Evolutionary conservation across 2,113 vertebrate genomes (phyloP).

Genomic region (Alexandromys fortis): DNA sequence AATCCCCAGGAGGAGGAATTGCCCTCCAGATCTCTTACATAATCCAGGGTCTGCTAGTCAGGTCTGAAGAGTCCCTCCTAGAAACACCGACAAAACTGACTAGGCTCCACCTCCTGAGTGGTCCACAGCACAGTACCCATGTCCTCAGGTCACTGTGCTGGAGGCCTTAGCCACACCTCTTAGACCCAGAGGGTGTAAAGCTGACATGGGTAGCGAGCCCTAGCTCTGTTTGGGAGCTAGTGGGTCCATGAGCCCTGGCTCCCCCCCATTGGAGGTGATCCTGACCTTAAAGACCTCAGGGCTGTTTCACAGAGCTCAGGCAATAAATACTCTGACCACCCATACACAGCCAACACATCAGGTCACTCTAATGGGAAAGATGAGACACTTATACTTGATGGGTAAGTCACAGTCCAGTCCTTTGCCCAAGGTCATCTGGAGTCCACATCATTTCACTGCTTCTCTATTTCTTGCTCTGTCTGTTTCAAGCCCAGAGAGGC

Average conservation of each 20-base stretch:
- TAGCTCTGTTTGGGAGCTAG: not conserved
- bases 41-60: not conserved
- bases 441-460: no score
- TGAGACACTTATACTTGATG: not conserved
- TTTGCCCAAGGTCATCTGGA: not conserved
- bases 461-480: not conserved
- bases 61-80: not conserved
- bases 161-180: not conserved
- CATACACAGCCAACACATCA: not conserved
- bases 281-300: not conserved
- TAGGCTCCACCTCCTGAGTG: not conserved
- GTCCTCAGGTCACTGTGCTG: not conserved
- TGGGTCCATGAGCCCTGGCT: not conserved
- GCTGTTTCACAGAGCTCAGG: not conserved
- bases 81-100: not conserved
- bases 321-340: not conserved
- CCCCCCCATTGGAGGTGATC: no score
- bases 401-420: not conserved
- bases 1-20: not conserved
- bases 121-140: no score
- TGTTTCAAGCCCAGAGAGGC: not conserved
- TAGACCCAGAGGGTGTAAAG: not conserved
- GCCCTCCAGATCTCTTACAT: not conserved
- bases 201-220: not conserved
- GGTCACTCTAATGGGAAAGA: not conserved